These are phyloP conservation scores for Centruroides sculpturatus DNA, from an alignment of 1,140 invertebrate genomes.

Conservation along the genomic window DNA sequence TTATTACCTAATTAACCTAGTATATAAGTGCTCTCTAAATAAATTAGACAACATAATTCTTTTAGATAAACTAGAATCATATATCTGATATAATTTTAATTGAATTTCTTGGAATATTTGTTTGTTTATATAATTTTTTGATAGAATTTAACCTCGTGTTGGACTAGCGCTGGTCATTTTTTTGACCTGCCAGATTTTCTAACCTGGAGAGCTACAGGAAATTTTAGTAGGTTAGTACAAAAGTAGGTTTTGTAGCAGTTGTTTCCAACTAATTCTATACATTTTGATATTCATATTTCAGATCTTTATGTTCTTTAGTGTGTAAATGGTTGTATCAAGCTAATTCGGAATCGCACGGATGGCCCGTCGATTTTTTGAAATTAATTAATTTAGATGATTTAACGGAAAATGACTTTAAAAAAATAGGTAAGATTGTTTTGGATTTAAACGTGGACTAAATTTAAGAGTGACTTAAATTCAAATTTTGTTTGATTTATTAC, in stretches of 20 bases:
- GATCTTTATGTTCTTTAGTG: constrained; percentile 78
- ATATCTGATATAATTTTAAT: too few relatives aligned
- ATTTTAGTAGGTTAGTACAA: constrained; percentile 38
- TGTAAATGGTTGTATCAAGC: constrained; percentile 86
- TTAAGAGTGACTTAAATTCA: constrained; percentile 17
- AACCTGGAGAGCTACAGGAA: constrained; percentile 77
- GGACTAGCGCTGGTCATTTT: constrained; percentile 51
- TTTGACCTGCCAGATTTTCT: constrained; percentile 91
- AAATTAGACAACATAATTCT: too few relatives aligned
- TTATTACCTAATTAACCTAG: too few relatives aligned
- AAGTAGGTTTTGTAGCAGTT: too few relatives aligned
- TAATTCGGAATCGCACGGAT: constrained; percentile 37
- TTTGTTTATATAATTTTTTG: not conserved
- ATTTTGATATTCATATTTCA: constrained; percentile 20
- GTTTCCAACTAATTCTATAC: not conserved
- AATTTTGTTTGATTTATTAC: too few relatives aligned
- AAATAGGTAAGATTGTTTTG: constrained; percentile 46
- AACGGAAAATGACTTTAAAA: constrained; percentile 45
- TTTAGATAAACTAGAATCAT: too few relatives aligned
- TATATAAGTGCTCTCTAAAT: too few relatives aligned
- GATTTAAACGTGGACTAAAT: constrained; percentile 24
- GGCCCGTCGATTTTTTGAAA: constrained; percentile 59
- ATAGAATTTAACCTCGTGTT: constrained; percentile 49
- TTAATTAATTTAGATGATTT: constrained; percentile 62
- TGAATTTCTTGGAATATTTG: not conserved